A percentile compares a stretch with the other conserved stretches of the same genome.
phyloP scores from a whole-genome alignment of 1,140 invertebrate species.

The Cydia pomonella region DNA sequence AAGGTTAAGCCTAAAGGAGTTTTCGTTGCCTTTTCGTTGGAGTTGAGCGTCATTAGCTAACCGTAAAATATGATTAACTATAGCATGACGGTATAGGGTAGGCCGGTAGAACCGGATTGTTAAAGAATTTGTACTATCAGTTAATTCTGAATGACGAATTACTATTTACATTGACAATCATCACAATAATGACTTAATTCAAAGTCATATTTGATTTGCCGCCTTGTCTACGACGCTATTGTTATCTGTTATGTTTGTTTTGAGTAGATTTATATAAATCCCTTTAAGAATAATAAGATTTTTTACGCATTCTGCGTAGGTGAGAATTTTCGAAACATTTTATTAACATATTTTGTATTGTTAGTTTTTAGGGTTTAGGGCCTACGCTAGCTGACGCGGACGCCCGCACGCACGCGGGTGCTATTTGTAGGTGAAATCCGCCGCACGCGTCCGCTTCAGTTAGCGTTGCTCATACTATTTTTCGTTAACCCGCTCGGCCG shows the following conservation, averaged over 20 bases:
- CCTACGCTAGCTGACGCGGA: too few species aligned
- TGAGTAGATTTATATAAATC: too few species aligned
- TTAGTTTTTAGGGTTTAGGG: neutral
- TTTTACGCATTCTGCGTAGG: neutral
- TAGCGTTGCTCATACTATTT: too few species aligned
- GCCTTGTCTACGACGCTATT: neutral
- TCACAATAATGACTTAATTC: conserved; percentile 1
- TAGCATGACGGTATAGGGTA: too few species aligned
- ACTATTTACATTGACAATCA: conserved; percentile 1
- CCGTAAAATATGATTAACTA: neutral
- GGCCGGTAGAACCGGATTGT: neutral
- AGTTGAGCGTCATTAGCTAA: too few species aligned
- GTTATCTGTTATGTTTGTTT: neutral
- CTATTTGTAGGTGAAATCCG: too few species aligned
- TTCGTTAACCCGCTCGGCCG: too few species aligned
- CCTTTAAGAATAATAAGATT: too few species aligned
- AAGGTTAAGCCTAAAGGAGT: too few species aligned
- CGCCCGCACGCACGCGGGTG: too few species aligned
- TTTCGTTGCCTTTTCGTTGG: too few species aligned
- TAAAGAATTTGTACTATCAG: conserved; percentile 28
- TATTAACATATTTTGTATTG: neutral
- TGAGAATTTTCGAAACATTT: neutral
- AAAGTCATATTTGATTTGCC: conserved; percentile 10
- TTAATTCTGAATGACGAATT: neutral
- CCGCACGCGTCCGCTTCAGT: too few species aligned